Percentiles rank a stretch among this genome's conserved stretches.
phyloP scores from a whole-genome alignment of 92 coral and sea anemone species.

The Epizoanthus ramosus region DNA sequence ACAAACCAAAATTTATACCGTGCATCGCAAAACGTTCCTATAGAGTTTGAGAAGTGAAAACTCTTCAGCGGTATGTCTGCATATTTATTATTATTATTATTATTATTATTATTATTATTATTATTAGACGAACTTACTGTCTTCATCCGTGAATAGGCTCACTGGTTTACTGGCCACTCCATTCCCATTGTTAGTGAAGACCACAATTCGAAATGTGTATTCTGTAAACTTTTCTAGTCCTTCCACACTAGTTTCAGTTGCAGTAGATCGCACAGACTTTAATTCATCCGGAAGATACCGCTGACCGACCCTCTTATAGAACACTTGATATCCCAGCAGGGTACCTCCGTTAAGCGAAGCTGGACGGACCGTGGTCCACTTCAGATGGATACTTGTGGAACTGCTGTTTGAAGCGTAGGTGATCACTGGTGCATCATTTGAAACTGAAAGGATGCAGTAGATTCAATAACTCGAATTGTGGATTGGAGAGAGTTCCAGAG shows the following conservation, averaged over 20 bases:
- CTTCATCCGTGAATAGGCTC: constrained; percentile 69
- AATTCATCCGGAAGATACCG: constrained; percentile 15
- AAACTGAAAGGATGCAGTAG: constrained; percentile 21
- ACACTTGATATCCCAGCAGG: constrained; percentile 40
- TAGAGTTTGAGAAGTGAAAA: neutral
- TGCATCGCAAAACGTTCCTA: neutral
- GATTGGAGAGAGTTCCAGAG: too few relatives aligned
- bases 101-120: too few relatives aligned
- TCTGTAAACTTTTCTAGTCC: constrained; percentile 52
- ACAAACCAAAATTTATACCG: too few relatives aligned
- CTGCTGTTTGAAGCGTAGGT: constrained; percentile 35
- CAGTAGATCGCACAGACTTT: constrained; percentile 22
- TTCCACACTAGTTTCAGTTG: constrained; percentile 26
- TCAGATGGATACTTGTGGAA: constrained; percentile 47
- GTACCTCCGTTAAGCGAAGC: constrained; percentile 48
- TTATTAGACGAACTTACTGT: constrained; percentile 45
- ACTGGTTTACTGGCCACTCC: constrained; percentile 66
- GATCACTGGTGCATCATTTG: constrained; percentile 39
- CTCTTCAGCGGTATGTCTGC: too few relatives aligned
- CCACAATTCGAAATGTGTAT: constrained; percentile 65
- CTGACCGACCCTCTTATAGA: constrained; percentile 39
- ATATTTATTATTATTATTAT: too few relatives aligned
- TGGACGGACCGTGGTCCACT: constrained; percentile 37
- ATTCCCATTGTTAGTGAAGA: constrained; percentile 62
- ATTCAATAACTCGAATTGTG: too few relatives aligned